These are phyloP conservation scores for Drosophila borealis DNA, from an alignment of 2,888 invertebrate genomes.

Conservation along the genomic window DNA sequence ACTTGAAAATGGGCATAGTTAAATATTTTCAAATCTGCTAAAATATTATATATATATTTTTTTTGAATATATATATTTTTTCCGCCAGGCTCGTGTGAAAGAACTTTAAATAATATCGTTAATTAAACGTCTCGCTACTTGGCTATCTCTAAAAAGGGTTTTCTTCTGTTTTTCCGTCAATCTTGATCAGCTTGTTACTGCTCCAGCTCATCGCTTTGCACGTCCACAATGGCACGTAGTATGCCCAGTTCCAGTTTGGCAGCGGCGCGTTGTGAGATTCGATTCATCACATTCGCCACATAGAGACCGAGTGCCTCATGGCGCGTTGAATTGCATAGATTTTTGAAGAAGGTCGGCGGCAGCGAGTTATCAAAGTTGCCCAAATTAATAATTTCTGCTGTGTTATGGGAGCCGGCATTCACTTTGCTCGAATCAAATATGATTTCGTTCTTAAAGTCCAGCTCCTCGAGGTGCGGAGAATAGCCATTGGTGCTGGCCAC, in stretches of 20 bases:
- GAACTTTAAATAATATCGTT: constrained; percentile 17
- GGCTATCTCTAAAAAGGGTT: constrained; percentile 16
- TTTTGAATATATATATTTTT: not conserved
- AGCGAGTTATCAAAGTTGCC: constrained; percentile 83
- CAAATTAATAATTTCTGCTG: constrained; percentile 79
- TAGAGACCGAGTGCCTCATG: constrained; percentile 83
- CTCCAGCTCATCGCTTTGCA: constrained; percentile 82
- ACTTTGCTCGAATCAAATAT: constrained; percentile 75
- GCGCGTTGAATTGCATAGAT: constrained; percentile 83
- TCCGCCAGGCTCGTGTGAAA: constrained; percentile 23
- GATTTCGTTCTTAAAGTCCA: constrained; percentile 83
- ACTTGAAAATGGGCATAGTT: not conserved
- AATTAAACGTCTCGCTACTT: constrained; percentile 27
- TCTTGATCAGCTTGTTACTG: constrained; percentile 56
- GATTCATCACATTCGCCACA: constrained; percentile 84
- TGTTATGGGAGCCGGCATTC: constrained; percentile 40
- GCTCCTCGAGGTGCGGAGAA: constrained; percentile 81
- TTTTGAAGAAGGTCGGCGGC: constrained; percentile 84
- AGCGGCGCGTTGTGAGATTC: constrained; percentile 78
- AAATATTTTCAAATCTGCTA: not conserved
- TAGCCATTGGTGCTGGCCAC: constrained; percentile 80
- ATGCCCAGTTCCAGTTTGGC: constrained; percentile 83
- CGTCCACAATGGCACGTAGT: constrained; percentile 83
- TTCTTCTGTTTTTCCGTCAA: not conserved
- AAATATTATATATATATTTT: not conserved